Evolutionary conservation across 2,113 vertebrate genomes (phyloP).

Genomic region (Garra rufa): DNA sequence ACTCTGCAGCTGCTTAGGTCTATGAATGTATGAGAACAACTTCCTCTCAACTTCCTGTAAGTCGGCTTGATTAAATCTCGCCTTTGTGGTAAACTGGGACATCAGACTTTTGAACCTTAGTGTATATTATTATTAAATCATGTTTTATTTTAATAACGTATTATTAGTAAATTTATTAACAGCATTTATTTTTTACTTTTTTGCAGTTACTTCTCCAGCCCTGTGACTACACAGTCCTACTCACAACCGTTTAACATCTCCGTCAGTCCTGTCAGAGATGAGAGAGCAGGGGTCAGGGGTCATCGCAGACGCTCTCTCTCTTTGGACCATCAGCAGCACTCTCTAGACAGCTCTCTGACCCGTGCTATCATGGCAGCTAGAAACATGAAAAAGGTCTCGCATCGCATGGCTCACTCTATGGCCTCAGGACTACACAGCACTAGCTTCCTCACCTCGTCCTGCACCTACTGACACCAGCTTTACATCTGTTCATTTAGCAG

Average conservation of each 20-base stretch:
- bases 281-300: conserved; percentile 39
- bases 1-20: not conserved
- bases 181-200: too few species aligned
- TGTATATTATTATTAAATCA: not conserved
- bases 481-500: not conserved
- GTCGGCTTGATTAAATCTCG: not conserved
- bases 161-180: not conserved
- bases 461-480: conserved; percentile 38
- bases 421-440: conserved; percentile 72
- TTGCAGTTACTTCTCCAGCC: conserved; percentile 76
- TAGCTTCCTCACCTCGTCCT: conserved; percentile 69
- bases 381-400: conserved; percentile 72
- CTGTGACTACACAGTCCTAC: conserved; percentile 56
- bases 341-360: conserved; percentile 73
- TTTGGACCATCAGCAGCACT: conserved; percentile 23
- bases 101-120: not conserved
- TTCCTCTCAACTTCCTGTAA: not conserved
- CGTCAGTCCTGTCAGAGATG: not conserved
- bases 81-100: not conserved
- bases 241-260: conserved; percentile 38
- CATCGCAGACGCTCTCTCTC: conserved; percentile 51
- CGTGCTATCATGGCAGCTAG: conserved; percentile 76
- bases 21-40: not conserved
- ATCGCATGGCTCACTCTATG: conserved; percentile 78
- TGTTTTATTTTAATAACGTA: not conserved